Conservation (phyloP, 2,797 vertebrate species). For the Acipenser oxyrinchus region DNA sequence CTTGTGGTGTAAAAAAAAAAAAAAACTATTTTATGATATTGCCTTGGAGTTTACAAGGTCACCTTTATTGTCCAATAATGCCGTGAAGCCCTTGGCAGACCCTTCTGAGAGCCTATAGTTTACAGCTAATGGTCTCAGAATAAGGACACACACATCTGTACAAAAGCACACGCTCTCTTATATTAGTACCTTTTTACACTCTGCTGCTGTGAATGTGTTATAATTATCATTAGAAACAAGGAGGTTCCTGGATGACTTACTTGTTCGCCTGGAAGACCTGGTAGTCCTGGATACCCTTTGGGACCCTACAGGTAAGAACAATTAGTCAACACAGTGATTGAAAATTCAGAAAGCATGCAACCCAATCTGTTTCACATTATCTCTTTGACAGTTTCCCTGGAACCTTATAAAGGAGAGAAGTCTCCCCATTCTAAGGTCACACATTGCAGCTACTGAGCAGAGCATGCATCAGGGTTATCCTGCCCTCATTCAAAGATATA, state of each 20-base stretch:
- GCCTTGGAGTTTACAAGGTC: no score
- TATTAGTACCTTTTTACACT: neutral
- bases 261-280: constrained; percentile 66
- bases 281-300: constrained; percentile 64
- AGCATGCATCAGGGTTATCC: neutral
- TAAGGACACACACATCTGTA: neutral
- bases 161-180: neutral
- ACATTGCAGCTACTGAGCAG: neutral
- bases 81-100: no score
- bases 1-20: no score
- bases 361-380: constrained; percentile 11
- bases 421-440: constrained; percentile 4
- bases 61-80: no score
- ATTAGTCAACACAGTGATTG: constrained; percentile 17
- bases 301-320: constrained; percentile 51
- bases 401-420: no score
- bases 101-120: no score
- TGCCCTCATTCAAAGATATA: neutral
- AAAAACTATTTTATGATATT: no score
- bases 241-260: constrained; percentile 37
- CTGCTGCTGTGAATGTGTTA: neutral
- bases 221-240: neutral
- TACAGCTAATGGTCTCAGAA: no score
- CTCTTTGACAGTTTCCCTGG: constrained; percentile 1
- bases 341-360: constrained; percentile 1